Conservation (phyloP, 1,140 invertebrate species). For the Oryzaephilus surinamensis region DNA sequence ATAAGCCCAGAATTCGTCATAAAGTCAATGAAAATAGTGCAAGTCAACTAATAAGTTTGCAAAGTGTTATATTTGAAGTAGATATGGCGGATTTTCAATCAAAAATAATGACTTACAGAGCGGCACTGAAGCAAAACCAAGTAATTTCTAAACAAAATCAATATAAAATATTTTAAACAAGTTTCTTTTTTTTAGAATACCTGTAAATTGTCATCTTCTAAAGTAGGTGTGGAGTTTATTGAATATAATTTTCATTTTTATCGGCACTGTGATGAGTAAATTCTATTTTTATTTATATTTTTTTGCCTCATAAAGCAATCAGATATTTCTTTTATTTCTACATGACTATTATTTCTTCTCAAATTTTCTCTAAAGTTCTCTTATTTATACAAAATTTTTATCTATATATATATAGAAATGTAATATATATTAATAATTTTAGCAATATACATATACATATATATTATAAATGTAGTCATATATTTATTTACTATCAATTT, state of each 20-base stretch:
- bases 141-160: constrained; percentile 10
- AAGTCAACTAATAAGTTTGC: constrained; percentile 20
- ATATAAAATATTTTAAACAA: not conserved
- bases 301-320: too few relatives aligned
- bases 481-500: too few relatives aligned
- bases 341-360: too few relatives aligned
- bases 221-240: constrained; percentile 40
- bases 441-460: constrained; percentile 1
- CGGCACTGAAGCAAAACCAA: constrained; percentile 25
- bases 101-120: constrained; percentile 33
- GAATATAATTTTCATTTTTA: constrained; percentile 52
- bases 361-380: too few relatives aligned
- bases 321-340: too few relatives aligned
- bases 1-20: constrained; percentile 19
- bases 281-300: too few relatives aligned
- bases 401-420: too few relatives aligned
- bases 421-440: constrained; percentile 5
- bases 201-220: constrained; percentile 36
- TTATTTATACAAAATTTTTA: too few relatives aligned
- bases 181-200: constrained; percentile 40
- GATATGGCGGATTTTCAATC: constrained; percentile 29
- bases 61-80: constrained; percentile 30
- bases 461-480: not conserved
- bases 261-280: constrained; percentile 47
- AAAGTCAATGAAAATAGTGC: constrained; percentile 30